phyloP scores from a whole-genome alignment of 2,113 vertebrate genomes.

The Pomatorhinus ruficollis region DNA sequence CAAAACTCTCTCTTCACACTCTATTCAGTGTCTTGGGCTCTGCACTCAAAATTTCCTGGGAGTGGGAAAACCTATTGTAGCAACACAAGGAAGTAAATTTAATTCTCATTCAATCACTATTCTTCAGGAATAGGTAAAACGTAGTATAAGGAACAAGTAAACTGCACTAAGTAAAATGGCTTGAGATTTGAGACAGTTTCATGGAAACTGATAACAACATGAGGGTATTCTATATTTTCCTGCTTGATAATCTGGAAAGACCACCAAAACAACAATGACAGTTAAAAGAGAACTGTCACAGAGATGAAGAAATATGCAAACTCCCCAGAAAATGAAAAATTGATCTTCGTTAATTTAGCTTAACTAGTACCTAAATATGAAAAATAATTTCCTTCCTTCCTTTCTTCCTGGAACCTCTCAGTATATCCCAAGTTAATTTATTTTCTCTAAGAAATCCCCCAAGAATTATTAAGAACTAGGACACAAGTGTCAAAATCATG shows the following conservation, averaged over 20 bases:
- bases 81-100: not conserved
- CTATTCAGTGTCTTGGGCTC: not conserved
- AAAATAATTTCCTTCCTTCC: not conserved
- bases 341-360: not conserved
- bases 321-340: not conserved
- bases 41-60: not conserved
- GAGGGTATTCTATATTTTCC: not conserved
- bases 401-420: not conserved
- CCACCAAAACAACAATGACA: not conserved
- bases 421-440: not conserved
- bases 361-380: not conserved
- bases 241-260: not conserved
- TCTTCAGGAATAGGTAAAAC: not conserved
- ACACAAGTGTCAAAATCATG: not conserved
- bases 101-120: not conserved
- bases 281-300: not conserved
- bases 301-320: not conserved
- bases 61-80: not conserved
- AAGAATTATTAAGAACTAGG: conserved; percentile 23
- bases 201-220: not conserved
- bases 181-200: not conserved
- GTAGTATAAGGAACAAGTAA: too few relatives aligned
- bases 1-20: not conserved
- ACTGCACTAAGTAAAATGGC: not conserved
- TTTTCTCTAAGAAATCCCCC: not conserved